Base-by-base conservation (phyloP, 2,888 invertebrate genomes). In the Myopa tessellatipennis region DNA sequence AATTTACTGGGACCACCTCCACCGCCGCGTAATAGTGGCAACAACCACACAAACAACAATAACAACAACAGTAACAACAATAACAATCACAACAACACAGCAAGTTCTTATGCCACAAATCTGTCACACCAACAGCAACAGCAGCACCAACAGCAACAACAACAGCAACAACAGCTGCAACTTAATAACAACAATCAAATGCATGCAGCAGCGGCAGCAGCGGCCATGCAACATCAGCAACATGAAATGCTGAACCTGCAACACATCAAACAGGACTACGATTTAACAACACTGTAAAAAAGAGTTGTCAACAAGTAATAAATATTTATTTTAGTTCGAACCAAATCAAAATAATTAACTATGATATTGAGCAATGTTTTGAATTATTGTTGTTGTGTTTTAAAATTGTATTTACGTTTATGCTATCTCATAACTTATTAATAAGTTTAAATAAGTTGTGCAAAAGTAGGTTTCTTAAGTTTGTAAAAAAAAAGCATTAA, bases 211-310 rank as follows among this genome's bases (percentile, higher is more conserved):
- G 68, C 79, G 79, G 73, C 84, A 83, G 71, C 86, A 84, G 79
- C 50, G 79, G 79, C 60, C 52, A 76, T 74, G 70, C 77, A 77
- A 50, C 77, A 77, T 34, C 82, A 84, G 68, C 85, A 85, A 83
- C 86, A 87, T 84, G 84, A 88, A 83, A 84, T 88, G 85, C 82
- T 87, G 83, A 88, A 87, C 83, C 86, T 88, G 81, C 88, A 87
- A 82, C 89, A 93, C 85, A 95, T 95, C 85, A 96, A 96, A 90
- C 95, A 95, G 83, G 96, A 96, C 90, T 96, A 96, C 88, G 96
- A 95, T 89, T 92, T 96, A 85, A 96, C 95, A 88, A 93, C 95
- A 75, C 91, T 93, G 89, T 93, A 93, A 92, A 90, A 77, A 88
- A 77, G 26, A 16, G 52, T 14, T 55, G 55, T 4, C 12, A 38